Percentiles rank a stretch among this genome's conserved stretches.
phyloP scores from a whole-genome alignment of 2,797 vertebrate species.

The Sparus aurata region DNA sequence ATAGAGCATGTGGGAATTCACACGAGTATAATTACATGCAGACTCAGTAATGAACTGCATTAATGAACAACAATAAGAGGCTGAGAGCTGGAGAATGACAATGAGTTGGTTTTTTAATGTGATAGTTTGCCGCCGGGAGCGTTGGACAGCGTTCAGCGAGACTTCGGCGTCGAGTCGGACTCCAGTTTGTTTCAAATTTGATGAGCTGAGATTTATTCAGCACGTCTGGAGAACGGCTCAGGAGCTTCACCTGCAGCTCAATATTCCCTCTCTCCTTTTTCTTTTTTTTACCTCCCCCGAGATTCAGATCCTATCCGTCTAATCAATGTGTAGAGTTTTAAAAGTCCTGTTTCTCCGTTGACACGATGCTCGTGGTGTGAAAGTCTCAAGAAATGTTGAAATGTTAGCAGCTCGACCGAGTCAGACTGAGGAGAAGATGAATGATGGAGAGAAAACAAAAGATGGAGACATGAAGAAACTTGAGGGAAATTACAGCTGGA shows the following conservation, averaged over 20 bases:
- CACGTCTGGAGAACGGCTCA: not conserved
- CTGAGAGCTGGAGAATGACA: constrained; percentile 49
- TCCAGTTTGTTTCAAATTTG: constrained; percentile 1
- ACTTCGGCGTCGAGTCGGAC: not conserved
- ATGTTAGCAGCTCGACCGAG: not conserved
- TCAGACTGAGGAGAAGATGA: not conserved
- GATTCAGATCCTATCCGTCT: constrained; percentile 3
- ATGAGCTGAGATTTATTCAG: constrained; percentile 10
- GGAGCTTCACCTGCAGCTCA: constrained; percentile 2
- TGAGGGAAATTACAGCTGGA: not conserved
- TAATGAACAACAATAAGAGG: constrained; percentile 67
- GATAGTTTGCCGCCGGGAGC: constrained; percentile 27
- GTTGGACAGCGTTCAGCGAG: not conserved
- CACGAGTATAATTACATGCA: constrained; percentile 58
- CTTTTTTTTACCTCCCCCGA: not conserved
- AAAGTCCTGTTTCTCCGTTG: not conserved
- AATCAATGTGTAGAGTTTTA: not conserved
- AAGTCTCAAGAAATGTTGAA: not conserved
- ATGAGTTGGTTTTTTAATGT: constrained; percentile 39
- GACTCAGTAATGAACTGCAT: constrained; percentile 56
- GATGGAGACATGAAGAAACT: not conserved
- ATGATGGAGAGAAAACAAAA: not conserved
- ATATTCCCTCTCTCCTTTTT: not conserved
- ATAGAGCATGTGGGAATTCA: constrained; percentile 42
- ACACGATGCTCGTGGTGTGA: not conserved